Evolutionary conservation across 2,113 vertebrate genomes (phyloP).

Genomic region (Leuciscus idus): DNA sequence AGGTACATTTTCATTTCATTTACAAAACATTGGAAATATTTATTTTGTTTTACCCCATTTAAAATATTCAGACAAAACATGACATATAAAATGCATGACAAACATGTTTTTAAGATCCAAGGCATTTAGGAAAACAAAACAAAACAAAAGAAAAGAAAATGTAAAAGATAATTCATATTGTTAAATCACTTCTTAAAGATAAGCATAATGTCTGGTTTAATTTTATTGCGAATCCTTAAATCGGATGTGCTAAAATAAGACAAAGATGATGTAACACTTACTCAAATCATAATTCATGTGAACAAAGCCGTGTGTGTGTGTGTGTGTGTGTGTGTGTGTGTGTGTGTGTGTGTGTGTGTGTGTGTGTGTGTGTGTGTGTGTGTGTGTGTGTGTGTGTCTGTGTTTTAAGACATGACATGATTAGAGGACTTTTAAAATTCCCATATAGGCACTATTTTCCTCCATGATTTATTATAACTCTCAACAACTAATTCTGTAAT

Average conservation of each 20-base stretch:
- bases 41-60: background rate
- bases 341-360: too few relatives aligned
- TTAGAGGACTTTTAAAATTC: slow-evolving; percentile 12
- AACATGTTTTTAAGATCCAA: background rate
- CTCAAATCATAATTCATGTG: background rate
- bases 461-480: background rate
- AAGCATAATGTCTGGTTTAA: background rate
- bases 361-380: slow-evolving; percentile 4
- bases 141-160: background rate
- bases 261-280: background rate
- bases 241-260: slow-evolving; percentile 12
- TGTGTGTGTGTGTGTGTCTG: background rate
- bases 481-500: background rate
- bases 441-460: slow-evolving; percentile 15
- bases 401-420: background rate
- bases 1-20: slow-evolving; percentile 93
- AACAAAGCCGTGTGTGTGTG: background rate
- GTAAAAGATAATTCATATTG: background rate
- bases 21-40: slow-evolving; percentile 86
- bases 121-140: background rate
- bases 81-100: slow-evolving; percentile 15
- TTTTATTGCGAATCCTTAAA: slow-evolving; percentile 10
- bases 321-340: background rate
- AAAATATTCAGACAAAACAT: slow-evolving; percentile 54
- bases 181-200: background rate